Evolutionary conservation across 2,113 vertebrate genomes (phyloP), one percentile per base, ranked within the genome.

Genomic region (Chaetodon trifascialis): DNA sequence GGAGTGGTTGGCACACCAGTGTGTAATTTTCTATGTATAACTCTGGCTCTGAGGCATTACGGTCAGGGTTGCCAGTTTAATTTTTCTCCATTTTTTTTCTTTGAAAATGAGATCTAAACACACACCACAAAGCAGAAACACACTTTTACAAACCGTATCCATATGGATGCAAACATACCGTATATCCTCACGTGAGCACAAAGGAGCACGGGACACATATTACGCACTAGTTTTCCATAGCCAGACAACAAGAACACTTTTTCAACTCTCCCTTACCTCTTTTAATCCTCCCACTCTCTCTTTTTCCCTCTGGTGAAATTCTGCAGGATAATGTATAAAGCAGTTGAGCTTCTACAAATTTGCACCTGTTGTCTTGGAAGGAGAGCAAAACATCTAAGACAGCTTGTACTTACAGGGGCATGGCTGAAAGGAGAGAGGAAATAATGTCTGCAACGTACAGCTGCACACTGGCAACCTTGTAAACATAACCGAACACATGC

Each of bases 1-100:
- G 86, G 83, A 73, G 52, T 67, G 71, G 73, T 86, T 93, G 94
- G 91, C 88, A 87, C 58, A 64, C 56, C 74, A 92, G 69, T 85
- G 82, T 95, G 92, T 95, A 89, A 95, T 95, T 95, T 93, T 93
- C 94, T 95, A 94, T 95, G 91, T 94, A 91, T 95, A 95, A 91
- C 86, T 44, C 85, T 90, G 90, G 86, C 89, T 91, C 84, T 21
- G 40, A 79, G 74, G 85, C 80, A 68, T 63, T 84, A 85, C 67
- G 59, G 79, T 76, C 84, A 67, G 56, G 17, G 54, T 66, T 89
- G 90, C 84, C 87, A 82, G 82, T 82, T 88, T 62, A 73, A 58
- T 83, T 86, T 84, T 80, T 80, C 64, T 52, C 55, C 47, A 66
- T 65, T 58, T 71, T 68, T 68, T 47, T 65, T 74, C 73, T 82